Conservation (phyloP, 1,140 invertebrate species). For the Drosophila athabasca region DNA sequence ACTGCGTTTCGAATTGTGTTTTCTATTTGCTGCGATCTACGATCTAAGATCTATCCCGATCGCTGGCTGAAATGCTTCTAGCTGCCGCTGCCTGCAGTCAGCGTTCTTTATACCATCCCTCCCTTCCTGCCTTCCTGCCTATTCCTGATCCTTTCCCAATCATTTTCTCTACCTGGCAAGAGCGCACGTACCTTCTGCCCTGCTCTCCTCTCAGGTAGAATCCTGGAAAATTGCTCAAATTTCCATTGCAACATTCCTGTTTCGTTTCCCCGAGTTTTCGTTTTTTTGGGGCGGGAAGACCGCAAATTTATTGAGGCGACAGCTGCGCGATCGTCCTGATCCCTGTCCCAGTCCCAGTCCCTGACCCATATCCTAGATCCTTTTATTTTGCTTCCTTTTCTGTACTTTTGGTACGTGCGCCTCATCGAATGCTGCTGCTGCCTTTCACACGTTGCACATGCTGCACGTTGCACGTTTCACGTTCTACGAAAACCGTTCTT, state of each 20-base stretch:
- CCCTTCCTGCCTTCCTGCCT: no score
- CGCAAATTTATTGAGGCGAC: slow-evolving; percentile 72
- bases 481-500: slow-evolving; percentile 30
- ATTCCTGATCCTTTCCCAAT: slow-evolving; percentile 11
- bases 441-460: slow-evolving; percentile 68
- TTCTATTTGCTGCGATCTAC: slow-evolving; percentile 44
- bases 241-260: slow-evolving; percentile 35
- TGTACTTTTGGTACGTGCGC: slow-evolving; percentile 56
- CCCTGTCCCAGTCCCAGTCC: no score
- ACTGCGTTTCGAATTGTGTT: slow-evolving; percentile 25
- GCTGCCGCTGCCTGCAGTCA: slow-evolving; percentile 27
- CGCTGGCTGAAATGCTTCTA: slow-evolving; percentile 66
- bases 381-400: background rate
- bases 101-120: slow-evolving; percentile 42
- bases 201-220: slow-evolving; percentile 51
- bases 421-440: slow-evolving; percentile 5
- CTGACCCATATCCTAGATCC: slow-evolving; percentile 10
- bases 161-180: slow-evolving; percentile 67
- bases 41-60: slow-evolving; percentile 80
- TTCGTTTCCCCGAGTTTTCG: slow-evolving; percentile 33
- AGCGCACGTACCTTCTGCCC: slow-evolving; percentile 9
- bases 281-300: slow-evolving; percentile 78
- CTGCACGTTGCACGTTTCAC: slow-evolving; percentile 47
- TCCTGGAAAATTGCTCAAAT: slow-evolving; percentile 57
- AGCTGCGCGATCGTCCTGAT: no score